Base-by-base conservation (phyloP, 2,888 invertebrate species). In the Listrodromus nycthemerus region DNA sequence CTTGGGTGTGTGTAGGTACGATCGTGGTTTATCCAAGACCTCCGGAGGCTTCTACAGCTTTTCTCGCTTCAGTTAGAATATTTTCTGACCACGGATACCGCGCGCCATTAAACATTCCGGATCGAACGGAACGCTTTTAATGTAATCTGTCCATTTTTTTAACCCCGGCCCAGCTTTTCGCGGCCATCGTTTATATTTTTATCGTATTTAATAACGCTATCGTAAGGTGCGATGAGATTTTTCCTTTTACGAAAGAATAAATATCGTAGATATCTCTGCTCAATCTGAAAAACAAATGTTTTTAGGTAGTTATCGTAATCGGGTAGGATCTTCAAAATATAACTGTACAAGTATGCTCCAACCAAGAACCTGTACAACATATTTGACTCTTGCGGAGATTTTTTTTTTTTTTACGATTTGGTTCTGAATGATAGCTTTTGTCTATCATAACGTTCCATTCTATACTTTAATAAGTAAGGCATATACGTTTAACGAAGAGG, bases 1-100 rank as follows among this genome's bases (percentile, higher is more conserved):
- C 3, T 19, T 61, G 10, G 16, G n/a, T 21, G 50, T 65, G 8
- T 37, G 33, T 24, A 1, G 13, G 19, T 13, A 33, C 37, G 45
- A 74, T 73, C 71, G 61, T 30, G 24, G 30, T 6, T 27, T 61
- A 75, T 61, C 63, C 63, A 63, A 74, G 33, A 16, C n/a, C 58
- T 41, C 45, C 19, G 27, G 63, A 65, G 65, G 33, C 24, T 52
- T n/a, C 37, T 75, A 37, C 37, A 65, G 50, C 50, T 75, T 52
- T 75, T 19, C 37, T 37, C 24, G 61, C 45, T 63, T 48, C 30
- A 16, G 24, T 65, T 67, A 16, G 19, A 16, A 0, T 50, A 30
- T 74, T 27, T 37, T 50, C 24, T 63, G 27, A 27, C 33, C 37
- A 19, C 2, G 6, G 8, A 37, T 37, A 58, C 27, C 58, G 58